Evolutionary conservation across 2,888 invertebrate genomes (phyloP).

Genomic region (Caenorhabditis becei): DNA sequence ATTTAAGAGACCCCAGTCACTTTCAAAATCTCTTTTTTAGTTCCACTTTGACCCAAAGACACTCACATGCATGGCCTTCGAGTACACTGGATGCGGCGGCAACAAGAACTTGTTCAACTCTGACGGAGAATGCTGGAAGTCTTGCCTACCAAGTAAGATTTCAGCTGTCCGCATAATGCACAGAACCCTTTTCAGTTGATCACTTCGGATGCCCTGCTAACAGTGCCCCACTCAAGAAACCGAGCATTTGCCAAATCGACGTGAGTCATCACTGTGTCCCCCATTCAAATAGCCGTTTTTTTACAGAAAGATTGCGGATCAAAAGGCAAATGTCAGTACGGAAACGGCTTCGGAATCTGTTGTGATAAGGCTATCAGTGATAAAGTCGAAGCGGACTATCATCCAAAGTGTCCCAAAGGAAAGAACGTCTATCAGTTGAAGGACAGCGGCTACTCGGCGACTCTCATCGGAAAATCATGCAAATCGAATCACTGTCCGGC

Average conservation of each 20-base stretch:
- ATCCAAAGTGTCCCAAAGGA: slow-evolving; percentile 59
- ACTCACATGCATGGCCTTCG: slow-evolving; percentile 49
- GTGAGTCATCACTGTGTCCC: background rate
- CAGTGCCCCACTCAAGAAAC: slow-evolving; percentile 8
- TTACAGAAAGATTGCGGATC: slow-evolving; percentile 42
- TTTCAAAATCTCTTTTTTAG: slow-evolving; percentile 13
- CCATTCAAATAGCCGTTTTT: background rate
- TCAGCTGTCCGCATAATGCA: background rate
- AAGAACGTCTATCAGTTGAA: slow-evolving; percentile 48
- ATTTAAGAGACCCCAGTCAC: background rate
- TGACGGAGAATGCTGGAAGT: slow-evolving; percentile 33
- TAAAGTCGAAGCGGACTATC: slow-evolving; percentile 48
- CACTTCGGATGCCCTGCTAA: slow-evolving; percentile 52
- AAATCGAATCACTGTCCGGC: slow-evolving; percentile 63
- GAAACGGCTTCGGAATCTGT: slow-evolving; percentile 20
- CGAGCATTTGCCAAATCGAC: slow-evolving; percentile 18
- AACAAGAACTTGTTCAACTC: slow-evolving; percentile 46
- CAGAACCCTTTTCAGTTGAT: slow-evolving; percentile 44
- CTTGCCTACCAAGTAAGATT: slow-evolving; percentile 47
- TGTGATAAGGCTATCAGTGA: slow-evolving; percentile 47
- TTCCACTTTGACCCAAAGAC: slow-evolving; percentile 55
- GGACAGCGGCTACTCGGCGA: slow-evolving; percentile 45
- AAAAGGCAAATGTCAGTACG: slow-evolving; percentile 18
- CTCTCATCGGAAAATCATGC: slow-evolving; percentile 62
- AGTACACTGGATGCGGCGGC: slow-evolving; percentile 57